These are phyloP conservation scores for Atrichornis clamosus DNA, from an alignment of 2,113 vertebrate species.

Conservation along the genomic window DNA sequence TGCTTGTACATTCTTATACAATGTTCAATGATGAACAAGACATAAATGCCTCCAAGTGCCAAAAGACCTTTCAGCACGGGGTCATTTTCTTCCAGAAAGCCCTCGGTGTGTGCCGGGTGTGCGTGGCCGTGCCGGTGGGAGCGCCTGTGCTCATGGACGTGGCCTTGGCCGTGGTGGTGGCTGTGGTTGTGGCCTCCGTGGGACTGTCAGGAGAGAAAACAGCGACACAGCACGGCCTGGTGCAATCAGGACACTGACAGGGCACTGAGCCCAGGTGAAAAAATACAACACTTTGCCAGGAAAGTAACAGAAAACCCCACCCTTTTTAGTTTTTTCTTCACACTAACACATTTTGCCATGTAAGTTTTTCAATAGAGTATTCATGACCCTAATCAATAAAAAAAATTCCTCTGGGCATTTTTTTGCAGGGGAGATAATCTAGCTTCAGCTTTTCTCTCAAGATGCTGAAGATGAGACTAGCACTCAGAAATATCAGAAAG, in stretches of 20 bases:
- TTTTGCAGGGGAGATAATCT: background rate
- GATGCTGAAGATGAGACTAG: background rate
- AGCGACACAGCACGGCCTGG: background rate
- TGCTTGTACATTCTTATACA: constrained; percentile 96
- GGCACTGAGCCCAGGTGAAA: background rate
- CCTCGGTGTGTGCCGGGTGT: background rate
- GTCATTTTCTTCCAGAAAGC: constrained; percentile 81
- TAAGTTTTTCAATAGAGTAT: background rate
- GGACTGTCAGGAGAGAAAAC: constrained; percentile 72
- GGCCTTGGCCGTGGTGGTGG: constrained; percentile 52
- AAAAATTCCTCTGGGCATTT: background rate
- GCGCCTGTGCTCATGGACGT: constrained; percentile 57
- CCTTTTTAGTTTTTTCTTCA: too few relatives aligned
- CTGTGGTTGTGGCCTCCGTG: constrained; percentile 88
- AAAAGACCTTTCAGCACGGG: constrained; percentile 94
- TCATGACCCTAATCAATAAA: background rate
- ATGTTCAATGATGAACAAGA: constrained; percentile 97
- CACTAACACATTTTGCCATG: background rate
- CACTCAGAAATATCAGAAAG: background rate
- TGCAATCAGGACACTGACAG: background rate
- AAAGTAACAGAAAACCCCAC: background rate
- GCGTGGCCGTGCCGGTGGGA: constrained; percentile 67
- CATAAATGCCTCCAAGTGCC: constrained; percentile 91
- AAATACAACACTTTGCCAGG: background rate
- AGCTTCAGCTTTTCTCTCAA: background rate